Base-by-base conservation (phyloP, 2,113 vertebrate species). In the Nibea coibor region DNA sequence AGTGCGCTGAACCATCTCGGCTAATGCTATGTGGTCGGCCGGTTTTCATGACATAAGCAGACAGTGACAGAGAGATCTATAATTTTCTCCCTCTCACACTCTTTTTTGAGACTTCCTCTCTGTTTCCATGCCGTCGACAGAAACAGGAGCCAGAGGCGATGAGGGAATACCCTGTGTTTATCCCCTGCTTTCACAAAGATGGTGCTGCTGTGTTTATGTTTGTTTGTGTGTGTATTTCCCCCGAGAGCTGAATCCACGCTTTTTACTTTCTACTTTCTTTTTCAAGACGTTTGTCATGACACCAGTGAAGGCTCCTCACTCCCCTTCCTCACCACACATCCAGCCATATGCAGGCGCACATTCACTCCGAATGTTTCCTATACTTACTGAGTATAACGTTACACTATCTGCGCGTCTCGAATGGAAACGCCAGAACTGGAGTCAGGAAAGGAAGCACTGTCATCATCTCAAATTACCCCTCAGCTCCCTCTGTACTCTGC, bases 1-100 rank as follows among this genome's bases (percentile, higher is more conserved):
- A 62, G 83, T 65, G 84, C 72, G 22, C 80, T 63, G 80, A 80
- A 82, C 72, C 84, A 35, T 26, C 62, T 3, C 43, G 0, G 74
- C 85, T 87, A 68, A 91, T 81, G 85, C 81, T 42, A 53, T 81
- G 90, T 62, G 88, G 92, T 89, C 65, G 61, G 71, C 42, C 19
- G 39, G 70, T 84, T 93, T 91, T 85, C 84, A 81, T 89, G 89
- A 91, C 91, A 89, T 85, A 86, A 91, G 88, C 93, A 93, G 89
- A 91, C 89, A 26, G 75, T 87, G 89, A 91, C 89, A 31, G 75
- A 72, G 87, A 80, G 84, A 87, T 78, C 82, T 93, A 59, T 91
- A 89, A 93, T 94, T 93, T 93, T 91, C 91, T 87, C 66, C 75
- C 51, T 77, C 85, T 62, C n/a, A 5, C 61, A 4, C 61, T 80